A percentile compares a stretch with the other conserved stretches of the same genome.
These are phyloP conservation scores for Scortum barcoo DNA, from an alignment of 2,113 vertebrate species.

Conservation along the genomic window DNA sequence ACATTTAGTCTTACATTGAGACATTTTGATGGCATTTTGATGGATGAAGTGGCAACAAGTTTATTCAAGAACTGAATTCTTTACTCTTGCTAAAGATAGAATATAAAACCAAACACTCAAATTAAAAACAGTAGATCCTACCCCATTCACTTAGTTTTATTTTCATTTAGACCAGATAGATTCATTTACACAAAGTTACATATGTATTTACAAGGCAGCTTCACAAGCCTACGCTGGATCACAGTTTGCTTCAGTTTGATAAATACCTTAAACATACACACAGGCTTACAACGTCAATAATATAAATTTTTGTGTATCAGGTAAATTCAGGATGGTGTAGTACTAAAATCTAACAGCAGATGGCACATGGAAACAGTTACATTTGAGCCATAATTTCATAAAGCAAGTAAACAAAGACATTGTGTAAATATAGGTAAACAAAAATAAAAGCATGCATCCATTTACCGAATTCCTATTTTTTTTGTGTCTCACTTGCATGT, in stretches of 20 bases:
- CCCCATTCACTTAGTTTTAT: too few relatives aligned
- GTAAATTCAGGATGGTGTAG: constrained; percentile 1
- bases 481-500: not conserved
- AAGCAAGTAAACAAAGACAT: constrained; percentile 43
- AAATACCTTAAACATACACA: not conserved
- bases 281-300: not conserved
- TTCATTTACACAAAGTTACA: not conserved
- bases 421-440: constrained; percentile 8
- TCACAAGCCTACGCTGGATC: not conserved
- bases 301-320: not conserved
- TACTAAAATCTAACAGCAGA: constrained; percentile 70
- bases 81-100: not conserved
- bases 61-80: not conserved
- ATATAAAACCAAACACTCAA: not conserved
- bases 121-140: not conserved
- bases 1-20: not conserved
- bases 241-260: not conserved
- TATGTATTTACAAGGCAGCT: not conserved
- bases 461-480: constrained; percentile 1
- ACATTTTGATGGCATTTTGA: not conserved
- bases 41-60: not conserved
- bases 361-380: constrained; percentile 53
- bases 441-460: constrained; percentile 18
- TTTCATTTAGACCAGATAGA: too few relatives aligned
- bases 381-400: constrained; percentile 8